These are phyloP conservation scores for Acholoe squamosa DNA, from an alignment of 2,888 invertebrate genomes.

Conservation along the genomic window DNA sequence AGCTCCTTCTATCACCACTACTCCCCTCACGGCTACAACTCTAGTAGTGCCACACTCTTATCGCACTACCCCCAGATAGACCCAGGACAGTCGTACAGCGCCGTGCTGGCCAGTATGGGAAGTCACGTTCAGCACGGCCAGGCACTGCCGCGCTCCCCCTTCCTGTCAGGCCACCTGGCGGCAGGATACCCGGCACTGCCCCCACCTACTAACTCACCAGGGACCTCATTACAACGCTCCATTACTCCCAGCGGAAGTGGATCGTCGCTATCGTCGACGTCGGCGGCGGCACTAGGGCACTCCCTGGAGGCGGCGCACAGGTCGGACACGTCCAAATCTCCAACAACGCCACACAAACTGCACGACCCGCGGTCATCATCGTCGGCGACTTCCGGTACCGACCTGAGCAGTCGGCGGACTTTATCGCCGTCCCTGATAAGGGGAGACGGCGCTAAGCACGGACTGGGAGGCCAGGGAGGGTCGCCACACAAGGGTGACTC, in stretches of 20 bases:
- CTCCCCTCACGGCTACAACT: constrained; percentile 53
- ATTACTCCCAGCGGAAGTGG: constrained; percentile 70
- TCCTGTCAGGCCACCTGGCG: constrained; percentile 58
- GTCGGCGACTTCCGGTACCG: background rate
- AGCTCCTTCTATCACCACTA: constrained; percentile 76
- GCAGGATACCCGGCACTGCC: constrained; percentile 67
- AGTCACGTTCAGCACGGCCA: constrained; percentile 76
- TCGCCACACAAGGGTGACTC: constrained; percentile 69
- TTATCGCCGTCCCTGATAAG: constrained; percentile 70
- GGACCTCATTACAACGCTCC: constrained; percentile 67
- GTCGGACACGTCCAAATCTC: constrained; percentile 39
- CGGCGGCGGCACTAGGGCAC: constrained; percentile 11
- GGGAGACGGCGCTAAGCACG: constrained; percentile 10
- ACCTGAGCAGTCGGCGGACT: constrained; percentile 64
- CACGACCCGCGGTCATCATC: background rate
- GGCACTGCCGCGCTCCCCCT: constrained; percentile 73
- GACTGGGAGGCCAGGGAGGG: constrained; percentile 66
- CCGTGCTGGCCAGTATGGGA: constrained; percentile 80
- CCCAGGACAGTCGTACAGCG: constrained; percentile 76
- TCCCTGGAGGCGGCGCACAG: background rate
- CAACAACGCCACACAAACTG: constrained; percentile 15
- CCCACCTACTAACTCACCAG: constrained; percentile 71
- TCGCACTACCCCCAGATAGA: constrained; percentile 75
- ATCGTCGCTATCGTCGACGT: constrained; percentile 51
- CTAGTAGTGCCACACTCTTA: background rate